Conservation (phyloP, 2,797 vertebrate genomes). For the Amblyraja radiata region DNA sequence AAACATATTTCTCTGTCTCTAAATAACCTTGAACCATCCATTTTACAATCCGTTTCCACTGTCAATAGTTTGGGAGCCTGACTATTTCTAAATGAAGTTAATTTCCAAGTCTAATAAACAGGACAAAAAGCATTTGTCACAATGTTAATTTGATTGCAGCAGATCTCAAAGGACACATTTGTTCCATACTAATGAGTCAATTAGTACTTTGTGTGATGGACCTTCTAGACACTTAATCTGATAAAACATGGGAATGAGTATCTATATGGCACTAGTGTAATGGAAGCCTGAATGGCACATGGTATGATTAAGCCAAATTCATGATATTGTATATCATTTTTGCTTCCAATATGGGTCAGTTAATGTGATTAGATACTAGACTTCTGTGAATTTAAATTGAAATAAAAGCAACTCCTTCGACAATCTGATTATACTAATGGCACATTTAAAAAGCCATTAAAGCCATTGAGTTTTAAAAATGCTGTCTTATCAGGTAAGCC, state of each 20-base stretch:
- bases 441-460: conserved; percentile 7
- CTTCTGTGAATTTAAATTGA: conserved; percentile 20
- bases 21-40: background rate
- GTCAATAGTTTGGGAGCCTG: background rate
- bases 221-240: conserved; percentile 24
- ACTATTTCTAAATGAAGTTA: conserved; percentile 12
- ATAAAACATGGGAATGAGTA: conserved; percentile 22
- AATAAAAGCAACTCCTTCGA: background rate
- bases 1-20: background rate
- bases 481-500: background rate
- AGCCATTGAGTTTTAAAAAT: background rate
- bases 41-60: background rate
- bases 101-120: background rate
- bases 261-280: background rate
- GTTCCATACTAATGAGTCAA: conserved; percentile 19
- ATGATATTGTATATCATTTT: conserved; percentile 21
- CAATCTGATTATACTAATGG: conserved; percentile 3
- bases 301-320: background rate
- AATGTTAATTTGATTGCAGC: conserved; percentile 31
- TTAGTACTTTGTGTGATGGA: conserved; percentile 25
- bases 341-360: conserved; percentile 17
- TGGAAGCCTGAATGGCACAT: background rate
- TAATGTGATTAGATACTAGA: conserved; percentile 9
- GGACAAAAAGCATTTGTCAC: conserved; percentile 18
- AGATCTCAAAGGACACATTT: conserved; percentile 16